Percentiles rank a stretch among this genome's conserved stretches.
phyloP scores from a whole-genome alignment of 2,888 invertebrate species.

The Philaethria dido region DNA sequence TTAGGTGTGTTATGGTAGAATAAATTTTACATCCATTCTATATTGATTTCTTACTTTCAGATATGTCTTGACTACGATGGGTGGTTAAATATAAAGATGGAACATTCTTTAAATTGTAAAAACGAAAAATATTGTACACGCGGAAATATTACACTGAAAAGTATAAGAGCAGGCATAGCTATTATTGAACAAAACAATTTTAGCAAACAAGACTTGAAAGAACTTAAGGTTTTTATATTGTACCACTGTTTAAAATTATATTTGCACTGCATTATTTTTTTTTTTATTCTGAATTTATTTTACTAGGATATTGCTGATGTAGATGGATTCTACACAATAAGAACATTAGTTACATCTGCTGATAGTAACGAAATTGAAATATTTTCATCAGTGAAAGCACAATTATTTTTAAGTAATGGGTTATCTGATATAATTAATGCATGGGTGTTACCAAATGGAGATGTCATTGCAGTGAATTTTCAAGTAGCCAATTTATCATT shows the following conservation, averaged over 20 bases:
- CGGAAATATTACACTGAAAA: conserved; percentile 88
- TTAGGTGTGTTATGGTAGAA: background rate
- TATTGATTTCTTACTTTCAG: conserved; percentile 52
- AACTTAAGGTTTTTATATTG: conserved; percentile 76
- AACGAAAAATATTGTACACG: conserved; percentile 84
- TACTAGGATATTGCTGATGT: conserved; percentile 79
- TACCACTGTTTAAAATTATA: background rate
- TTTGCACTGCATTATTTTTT: too few relatives aligned
- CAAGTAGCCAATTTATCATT: conserved; percentile 69
- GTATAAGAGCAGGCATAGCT: conserved; percentile 86
- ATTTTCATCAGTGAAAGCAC: conserved; percentile 91
- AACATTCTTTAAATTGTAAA: conserved; percentile 86
- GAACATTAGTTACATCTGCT: conserved; percentile 86
- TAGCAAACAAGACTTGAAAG: conserved; percentile 78
- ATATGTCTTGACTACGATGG: conserved; percentile 88
- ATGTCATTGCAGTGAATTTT: conserved; percentile 88
- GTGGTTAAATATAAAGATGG: conserved; percentile 87
- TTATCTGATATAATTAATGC: conserved; percentile 91
- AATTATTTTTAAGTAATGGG: conserved; percentile 89
- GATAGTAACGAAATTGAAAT: conserved; percentile 88
- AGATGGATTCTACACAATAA: conserved; percentile 90
- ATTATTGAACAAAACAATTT: conserved; percentile 85
- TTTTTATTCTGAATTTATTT: background rate
- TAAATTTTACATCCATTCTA: background rate
- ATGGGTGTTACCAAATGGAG: conserved; percentile 91